These are phyloP conservation scores for Malurus alboscapulatus DNA, from an alignment of 2,113 vertebrate genomes.

Conservation along the genomic window DNA sequence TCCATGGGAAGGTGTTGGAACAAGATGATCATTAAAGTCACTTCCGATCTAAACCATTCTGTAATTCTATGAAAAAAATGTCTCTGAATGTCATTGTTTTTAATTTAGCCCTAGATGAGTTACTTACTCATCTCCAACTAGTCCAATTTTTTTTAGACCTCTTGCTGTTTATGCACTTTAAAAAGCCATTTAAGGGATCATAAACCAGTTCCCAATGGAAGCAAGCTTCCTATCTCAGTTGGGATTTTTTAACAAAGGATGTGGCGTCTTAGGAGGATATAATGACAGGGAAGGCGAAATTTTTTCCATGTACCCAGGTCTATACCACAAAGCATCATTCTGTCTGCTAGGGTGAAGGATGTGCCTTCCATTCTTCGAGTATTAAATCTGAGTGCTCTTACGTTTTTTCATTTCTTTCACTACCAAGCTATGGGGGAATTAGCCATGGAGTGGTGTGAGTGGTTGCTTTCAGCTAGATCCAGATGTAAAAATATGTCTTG, in stretches of 20 bases:
- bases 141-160: not conserved
- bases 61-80: not conserved
- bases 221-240: not conserved
- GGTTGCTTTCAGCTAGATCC: not conserved
- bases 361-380: accelerated
- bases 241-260: not conserved
- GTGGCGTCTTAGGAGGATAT: not conserved
- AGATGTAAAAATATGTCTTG: not conserved
- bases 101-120: not conserved
- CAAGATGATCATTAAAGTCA: not conserved
- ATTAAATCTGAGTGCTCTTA: not conserved
- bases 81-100: not conserved
- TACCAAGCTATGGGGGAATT: not conserved
- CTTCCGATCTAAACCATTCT: not conserved
- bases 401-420: not conserved
- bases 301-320: not conserved
- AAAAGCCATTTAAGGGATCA: not conserved
- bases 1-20: not conserved
- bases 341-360: not conserved
- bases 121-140: not conserved
- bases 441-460: not conserved
- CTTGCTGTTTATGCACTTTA: not conserved
- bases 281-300: not conserved
- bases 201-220: not conserved
- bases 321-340: not conserved